Percentiles rank a stretch among this genome's conserved stretches.
phyloP scores from a whole-genome alignment of 2,113 vertebrate species.

The Pithys albifrons region DNA sequence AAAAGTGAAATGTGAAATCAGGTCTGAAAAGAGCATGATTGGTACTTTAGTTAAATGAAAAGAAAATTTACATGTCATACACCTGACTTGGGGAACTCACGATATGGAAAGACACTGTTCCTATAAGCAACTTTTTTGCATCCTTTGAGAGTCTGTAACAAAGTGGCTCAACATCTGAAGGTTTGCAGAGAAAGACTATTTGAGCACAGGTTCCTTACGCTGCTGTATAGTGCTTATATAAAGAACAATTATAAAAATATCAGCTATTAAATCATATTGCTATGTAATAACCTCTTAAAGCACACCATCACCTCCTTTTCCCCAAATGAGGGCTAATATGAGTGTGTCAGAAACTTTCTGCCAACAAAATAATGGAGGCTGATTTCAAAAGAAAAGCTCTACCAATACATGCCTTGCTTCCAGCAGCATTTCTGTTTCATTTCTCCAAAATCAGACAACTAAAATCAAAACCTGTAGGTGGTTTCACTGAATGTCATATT shows the following conservation, averaged over 20 bases:
- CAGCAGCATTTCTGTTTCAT: not conserved
- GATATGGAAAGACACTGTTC: not conserved
- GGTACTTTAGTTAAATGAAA: not conserved
- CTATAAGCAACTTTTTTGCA: not conserved
- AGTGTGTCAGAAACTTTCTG: not conserved
- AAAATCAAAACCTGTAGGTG: not conserved
- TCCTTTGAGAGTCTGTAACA: fast-evolving
- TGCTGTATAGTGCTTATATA: not conserved
- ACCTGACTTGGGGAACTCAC: not conserved
- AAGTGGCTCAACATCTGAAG: not conserved
- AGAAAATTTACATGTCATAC: not conserved
- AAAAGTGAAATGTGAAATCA: not conserved
- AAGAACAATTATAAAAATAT: not conserved
- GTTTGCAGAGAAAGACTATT: not conserved
- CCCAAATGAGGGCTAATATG: not conserved
- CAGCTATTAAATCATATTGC: not conserved
- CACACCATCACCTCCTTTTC: not conserved
- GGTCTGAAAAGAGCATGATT: not conserved
- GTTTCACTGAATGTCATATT: not conserved
- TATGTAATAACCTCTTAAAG: not conserved
- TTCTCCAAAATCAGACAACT: not conserved
- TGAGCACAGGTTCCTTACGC: not conserved
- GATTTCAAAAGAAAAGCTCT: not conserved
- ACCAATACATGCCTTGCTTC: not conserved
- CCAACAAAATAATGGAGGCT: not conserved